Percentiles rank a stretch among this genome's conserved stretches.
Conservation (phyloP, 2,888 invertebrate genomes). For the Catocala fraxini region DNA sequence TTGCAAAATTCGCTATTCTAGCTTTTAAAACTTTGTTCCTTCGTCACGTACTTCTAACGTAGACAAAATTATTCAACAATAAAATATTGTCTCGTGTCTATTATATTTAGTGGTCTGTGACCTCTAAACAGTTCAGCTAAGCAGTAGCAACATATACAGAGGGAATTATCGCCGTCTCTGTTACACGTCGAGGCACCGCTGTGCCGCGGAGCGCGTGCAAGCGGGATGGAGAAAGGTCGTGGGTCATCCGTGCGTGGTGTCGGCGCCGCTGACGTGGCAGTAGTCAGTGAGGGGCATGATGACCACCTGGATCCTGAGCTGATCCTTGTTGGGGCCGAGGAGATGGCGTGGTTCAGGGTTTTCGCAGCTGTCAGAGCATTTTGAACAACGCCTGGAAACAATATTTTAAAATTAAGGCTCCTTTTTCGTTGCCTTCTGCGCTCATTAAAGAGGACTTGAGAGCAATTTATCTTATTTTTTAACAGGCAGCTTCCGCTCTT, state of each 20-base stretch:
- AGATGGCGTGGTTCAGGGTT: constrained; percentile 83
- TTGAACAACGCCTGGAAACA: constrained; percentile 57
- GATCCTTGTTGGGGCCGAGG: constrained; percentile 90
- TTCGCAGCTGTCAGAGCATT: constrained; percentile 69
- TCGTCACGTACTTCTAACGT: too few species aligned
- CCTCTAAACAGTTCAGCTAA: background rate
- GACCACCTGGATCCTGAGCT: constrained; percentile 91
- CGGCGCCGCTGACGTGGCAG: constrained; percentile 70
- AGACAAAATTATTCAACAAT: too few species aligned
- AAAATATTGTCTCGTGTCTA: too few species aligned
- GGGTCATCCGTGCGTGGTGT: constrained; percentile 56
- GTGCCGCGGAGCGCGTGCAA: background rate
- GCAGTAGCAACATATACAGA: background rate
- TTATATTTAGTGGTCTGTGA: too few species aligned
- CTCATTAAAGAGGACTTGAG: too few species aligned
- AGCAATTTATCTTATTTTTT: too few species aligned
- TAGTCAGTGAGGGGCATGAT: constrained; percentile 90
- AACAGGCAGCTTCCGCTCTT: too few species aligned
- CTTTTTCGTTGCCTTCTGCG: too few species aligned
- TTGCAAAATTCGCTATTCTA: too few species aligned
- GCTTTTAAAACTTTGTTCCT: too few species aligned
- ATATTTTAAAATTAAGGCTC: background rate
- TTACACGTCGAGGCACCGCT: constrained; percentile 7
- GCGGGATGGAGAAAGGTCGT: constrained; percentile 14
- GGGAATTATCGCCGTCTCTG: constrained; percentile 19